phyloP scores from a whole-genome alignment of 2,888 invertebrate species.

The Atherix ibis region DNA sequence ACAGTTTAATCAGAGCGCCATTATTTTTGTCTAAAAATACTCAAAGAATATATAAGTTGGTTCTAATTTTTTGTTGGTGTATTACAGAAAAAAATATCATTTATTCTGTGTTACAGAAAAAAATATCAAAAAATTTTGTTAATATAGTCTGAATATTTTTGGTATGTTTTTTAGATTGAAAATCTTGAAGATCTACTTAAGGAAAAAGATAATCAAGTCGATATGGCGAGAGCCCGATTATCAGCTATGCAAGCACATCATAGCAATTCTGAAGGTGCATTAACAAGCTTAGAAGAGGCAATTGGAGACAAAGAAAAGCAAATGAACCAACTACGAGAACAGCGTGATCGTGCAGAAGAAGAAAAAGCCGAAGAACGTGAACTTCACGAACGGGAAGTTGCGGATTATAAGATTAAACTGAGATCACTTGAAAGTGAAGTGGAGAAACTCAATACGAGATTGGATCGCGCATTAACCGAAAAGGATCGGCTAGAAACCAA shows the following conservation, averaged over 20 bases:
- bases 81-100: too few species aligned
- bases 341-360: slow-evolving; percentile 86
- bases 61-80: too few species aligned
- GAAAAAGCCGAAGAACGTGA: slow-evolving; percentile 94
- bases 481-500: slow-evolving; percentile 83
- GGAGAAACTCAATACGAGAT: slow-evolving; percentile 68
- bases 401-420: slow-evolving; percentile 89
- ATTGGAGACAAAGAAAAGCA: slow-evolving; percentile 95
- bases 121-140: too few species aligned
- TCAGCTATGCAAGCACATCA: slow-evolving; percentile 92
- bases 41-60: too few species aligned
- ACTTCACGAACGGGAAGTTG: slow-evolving; percentile 79
- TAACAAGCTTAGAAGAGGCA: slow-evolving; percentile 86
- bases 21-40: too few species aligned
- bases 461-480: slow-evolving; percentile 79
- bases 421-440: slow-evolving; percentile 84
- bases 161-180: slow-evolving; percentile 61
- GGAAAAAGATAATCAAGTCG: slow-evolving; percentile 96
- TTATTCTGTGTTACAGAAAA: too few species aligned
- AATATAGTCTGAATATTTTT: too few species aligned
- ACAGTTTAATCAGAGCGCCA: too few species aligned
- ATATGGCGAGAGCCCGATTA: slow-evolving; percentile 78
- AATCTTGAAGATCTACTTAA: slow-evolving; percentile 91
- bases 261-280: slow-evolving; percentile 81
- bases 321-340: slow-evolving; percentile 80